phyloP scores from a whole-genome alignment of 2,888 invertebrate genomes.

The Drosophila rellima region DNA sequence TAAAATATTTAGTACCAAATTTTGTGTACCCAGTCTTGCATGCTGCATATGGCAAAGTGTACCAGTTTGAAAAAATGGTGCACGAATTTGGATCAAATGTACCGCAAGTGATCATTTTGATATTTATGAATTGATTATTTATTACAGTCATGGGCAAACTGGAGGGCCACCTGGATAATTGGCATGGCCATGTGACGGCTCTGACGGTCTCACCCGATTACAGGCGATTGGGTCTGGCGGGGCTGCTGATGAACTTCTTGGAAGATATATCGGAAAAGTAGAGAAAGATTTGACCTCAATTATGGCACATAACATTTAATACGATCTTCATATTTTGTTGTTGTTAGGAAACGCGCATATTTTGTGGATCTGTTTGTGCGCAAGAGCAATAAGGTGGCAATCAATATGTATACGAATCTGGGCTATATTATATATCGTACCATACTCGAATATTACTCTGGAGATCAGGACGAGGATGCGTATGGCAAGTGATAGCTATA shows the following conservation, averaged over 20 bases:
- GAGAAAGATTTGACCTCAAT: conserved; percentile 35
- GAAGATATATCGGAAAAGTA: conserved; percentile 98
- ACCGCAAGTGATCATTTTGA: not conserved
- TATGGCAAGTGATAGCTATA: conserved; percentile 89
- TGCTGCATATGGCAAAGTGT: not conserved
- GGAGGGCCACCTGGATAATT: conserved; percentile 97
- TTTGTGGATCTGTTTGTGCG: conserved; percentile 99
- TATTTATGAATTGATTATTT: not conserved
- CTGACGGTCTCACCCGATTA: conserved; percentile 98
- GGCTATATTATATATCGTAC: conserved; percentile 98
- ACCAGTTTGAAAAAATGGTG: not conserved
- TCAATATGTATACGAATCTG: conserved; percentile 98
- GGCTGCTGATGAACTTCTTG: conserved; percentile 95
- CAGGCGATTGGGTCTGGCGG: conserved; percentile 96
- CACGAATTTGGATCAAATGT: not conserved
- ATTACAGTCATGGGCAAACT: conserved; percentile 98
- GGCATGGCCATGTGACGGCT: conserved; percentile 99
- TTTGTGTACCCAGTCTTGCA: not conserved
- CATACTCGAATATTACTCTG: conserved; percentile 99
- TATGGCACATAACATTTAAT: not conserved
- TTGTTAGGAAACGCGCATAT: conserved; percentile 94
- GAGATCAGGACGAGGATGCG: conserved; percentile 99
- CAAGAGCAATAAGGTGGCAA: conserved; percentile 98
- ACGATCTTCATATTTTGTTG: not conserved
- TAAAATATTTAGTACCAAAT: too few species aligned